Evolutionary conservation across 2,797 vertebrate species (phyloP).

Genomic region (Squalus acanthias): DNA sequence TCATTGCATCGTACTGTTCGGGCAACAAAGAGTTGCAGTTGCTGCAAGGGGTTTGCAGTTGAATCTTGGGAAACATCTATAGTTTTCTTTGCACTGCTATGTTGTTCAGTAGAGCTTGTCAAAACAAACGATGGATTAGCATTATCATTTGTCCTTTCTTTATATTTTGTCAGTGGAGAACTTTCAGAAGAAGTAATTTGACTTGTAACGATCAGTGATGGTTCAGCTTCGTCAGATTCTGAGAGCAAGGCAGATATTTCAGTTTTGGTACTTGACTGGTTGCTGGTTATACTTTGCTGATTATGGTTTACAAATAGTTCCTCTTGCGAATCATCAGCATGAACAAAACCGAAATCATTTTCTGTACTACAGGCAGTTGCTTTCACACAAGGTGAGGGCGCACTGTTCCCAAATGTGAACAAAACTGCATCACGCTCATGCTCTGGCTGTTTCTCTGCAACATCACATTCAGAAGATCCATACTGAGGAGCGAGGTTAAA

Average conservation of each 20-base stretch:
- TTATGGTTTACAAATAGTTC: neutral
- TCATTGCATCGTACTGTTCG: conserved; percentile 52
- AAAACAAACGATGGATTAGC: neutral
- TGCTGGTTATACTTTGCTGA: conserved; percentile 42
- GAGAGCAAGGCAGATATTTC: neutral
- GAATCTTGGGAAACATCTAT: conserved; percentile 45
- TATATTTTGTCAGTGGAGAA: conserved; percentile 44
- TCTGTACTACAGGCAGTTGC: neutral
- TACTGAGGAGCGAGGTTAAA: conserved; percentile 2
- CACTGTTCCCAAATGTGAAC: conserved; percentile 49
- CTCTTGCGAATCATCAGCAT: conserved; percentile 14
- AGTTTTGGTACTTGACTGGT: conserved; percentile 46
- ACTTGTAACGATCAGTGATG: conserved; percentile 41
- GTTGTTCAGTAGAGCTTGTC: conserved; percentile 35
- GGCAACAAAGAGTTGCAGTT: conserved; percentile 54
- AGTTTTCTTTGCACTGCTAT: conserved; percentile 39
- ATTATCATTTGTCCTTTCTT: conserved; percentile 41
- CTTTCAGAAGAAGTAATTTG: conserved; percentile 46
- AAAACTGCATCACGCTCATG: conserved; percentile 51
- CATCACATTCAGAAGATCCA: conserved; percentile 38
- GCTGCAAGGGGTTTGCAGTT: conserved; percentile 49
- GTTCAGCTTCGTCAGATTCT: conserved; percentile 42
- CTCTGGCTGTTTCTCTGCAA: conserved; percentile 39
- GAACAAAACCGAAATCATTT: neutral
- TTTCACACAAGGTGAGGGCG: conserved; percentile 47